Percentiles rank a stretch among this genome's conserved stretches.
These are phyloP conservation scores for Cerastis leucographa DNA, from an alignment of 2,888 invertebrate genomes.

Conservation along the genomic window DNA sequence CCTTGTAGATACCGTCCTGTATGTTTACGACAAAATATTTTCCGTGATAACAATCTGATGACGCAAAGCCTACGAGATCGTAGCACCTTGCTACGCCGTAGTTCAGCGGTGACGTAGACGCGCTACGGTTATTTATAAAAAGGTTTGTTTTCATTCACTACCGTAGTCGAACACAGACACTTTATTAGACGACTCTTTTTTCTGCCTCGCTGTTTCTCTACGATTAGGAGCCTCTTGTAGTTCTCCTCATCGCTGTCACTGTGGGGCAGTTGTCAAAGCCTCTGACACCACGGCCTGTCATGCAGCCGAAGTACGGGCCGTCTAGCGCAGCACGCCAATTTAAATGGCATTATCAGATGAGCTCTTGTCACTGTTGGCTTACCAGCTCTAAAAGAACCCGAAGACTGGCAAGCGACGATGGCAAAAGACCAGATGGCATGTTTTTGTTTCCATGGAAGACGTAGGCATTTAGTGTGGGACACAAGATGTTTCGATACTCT, in stretches of 20 bases:
- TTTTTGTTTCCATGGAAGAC: no score
- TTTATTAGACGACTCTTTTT: neutral
- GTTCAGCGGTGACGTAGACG: conserved; percentile 1
- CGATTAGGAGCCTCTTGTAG: neutral
- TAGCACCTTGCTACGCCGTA: conserved; percentile 39
- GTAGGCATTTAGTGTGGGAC: no score
- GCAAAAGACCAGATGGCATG: no score
- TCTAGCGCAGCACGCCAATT: no score
- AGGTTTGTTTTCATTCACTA: neutral
- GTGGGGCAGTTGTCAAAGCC: neutral
- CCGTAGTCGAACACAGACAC: neutral
- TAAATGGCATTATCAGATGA: no score
- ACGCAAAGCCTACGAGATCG: conserved; percentile 5
- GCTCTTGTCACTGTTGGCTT: no score
- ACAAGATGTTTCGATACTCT: no score
- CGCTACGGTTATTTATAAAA: neutral
- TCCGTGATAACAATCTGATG: conserved; percentile 11
- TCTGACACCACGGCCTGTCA: neutral
- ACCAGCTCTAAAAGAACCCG: no score
- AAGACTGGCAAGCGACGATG: no score
- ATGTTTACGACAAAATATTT: neutral
- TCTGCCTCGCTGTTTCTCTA: neutral
- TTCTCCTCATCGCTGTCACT: neutral
- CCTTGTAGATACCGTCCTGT: no score
- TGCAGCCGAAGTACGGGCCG: no score